Conservation (phyloP, 2,888 invertebrate genomes). For the Stenodera caucasica region DNA sequence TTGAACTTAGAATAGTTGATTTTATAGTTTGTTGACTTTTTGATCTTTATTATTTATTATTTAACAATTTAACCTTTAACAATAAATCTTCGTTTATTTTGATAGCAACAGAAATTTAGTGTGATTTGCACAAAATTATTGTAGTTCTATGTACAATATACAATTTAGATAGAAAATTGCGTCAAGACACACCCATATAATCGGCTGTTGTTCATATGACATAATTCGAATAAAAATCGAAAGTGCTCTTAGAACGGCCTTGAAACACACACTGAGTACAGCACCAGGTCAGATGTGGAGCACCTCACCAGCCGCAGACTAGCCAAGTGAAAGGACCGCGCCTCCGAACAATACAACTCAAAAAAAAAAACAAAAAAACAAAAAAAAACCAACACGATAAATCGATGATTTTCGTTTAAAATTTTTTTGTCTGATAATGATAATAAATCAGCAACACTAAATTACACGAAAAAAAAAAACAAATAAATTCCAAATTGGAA, state of each 20-base stretch:
- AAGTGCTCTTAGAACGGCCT: conserved; percentile 40
- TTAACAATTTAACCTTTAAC: conserved; percentile 1
- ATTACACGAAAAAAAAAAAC: no score
- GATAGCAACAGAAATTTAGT: no score
- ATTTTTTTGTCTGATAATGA: not conserved
- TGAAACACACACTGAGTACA: conserved; percentile 37
- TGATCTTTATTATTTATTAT: not conserved
- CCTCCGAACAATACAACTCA: conserved; percentile 23
- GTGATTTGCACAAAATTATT: no score
- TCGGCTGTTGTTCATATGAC: conserved; percentile 28
- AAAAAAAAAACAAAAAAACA: not conserved
- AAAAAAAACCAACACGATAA: not conserved
- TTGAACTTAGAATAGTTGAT: not conserved
- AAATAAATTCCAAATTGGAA: no score
- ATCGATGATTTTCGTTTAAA: not conserved
- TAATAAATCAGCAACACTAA: no score
- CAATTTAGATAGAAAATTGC: not conserved
- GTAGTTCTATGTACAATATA: no score
- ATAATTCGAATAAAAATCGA: conserved; percentile 41
- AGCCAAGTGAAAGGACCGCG: conserved; percentile 40
- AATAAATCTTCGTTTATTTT: not conserved
- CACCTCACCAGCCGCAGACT: conserved; percentile 33
- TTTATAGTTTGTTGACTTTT: not conserved
- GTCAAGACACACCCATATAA: conserved; percentile 21
- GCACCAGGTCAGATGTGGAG: conserved; percentile 36